phyloP scores from a whole-genome alignment of 2,888 invertebrate species.

The Myopa tessellatipennis region DNA sequence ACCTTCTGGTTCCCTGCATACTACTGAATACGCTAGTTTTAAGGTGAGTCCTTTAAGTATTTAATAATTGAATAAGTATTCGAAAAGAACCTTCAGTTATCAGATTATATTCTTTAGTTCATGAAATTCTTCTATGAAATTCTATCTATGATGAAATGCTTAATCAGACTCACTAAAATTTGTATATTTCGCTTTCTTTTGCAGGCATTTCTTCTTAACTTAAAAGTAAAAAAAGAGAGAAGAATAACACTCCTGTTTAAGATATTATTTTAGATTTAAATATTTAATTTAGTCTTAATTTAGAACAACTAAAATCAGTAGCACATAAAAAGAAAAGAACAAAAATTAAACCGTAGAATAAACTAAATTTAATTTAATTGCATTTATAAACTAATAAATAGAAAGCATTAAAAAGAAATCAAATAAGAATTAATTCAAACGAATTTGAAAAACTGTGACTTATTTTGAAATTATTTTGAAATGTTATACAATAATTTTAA shows the following conservation, averaged over 20 bases:
- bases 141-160: too few relatives aligned
- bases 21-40: slow-evolving; percentile 66
- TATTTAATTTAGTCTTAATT: background rate
- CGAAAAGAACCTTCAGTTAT: too few relatives aligned
- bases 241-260: slow-evolving; percentile 17
- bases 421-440: too few relatives aligned
- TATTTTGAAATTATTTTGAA: too few relatives aligned
- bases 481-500: too few relatives aligned
- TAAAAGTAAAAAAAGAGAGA: slow-evolving; percentile 51
- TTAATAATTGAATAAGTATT: background rate
- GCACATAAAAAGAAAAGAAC: too few relatives aligned
- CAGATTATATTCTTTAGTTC: too few relatives aligned
- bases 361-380: too few relatives aligned
- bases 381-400: too few relatives aligned
- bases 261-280: background rate
- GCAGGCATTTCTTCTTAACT: slow-evolving; percentile 62
- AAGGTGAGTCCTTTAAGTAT: slow-evolving; percentile 58
- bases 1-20: slow-evolving; percentile 67
- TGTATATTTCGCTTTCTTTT: slow-evolving; percentile 40
- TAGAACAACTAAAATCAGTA: slow-evolving; percentile 13
- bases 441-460: too few relatives aligned
- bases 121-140: too few relatives aligned
- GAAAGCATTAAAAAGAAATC: too few relatives aligned
- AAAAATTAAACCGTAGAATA: background rate
- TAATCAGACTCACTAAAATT: background rate